These are phyloP conservation scores for Diaphora mendica DNA, from an alignment of 2,888 invertebrate species.

Conservation along the genomic window DNA sequence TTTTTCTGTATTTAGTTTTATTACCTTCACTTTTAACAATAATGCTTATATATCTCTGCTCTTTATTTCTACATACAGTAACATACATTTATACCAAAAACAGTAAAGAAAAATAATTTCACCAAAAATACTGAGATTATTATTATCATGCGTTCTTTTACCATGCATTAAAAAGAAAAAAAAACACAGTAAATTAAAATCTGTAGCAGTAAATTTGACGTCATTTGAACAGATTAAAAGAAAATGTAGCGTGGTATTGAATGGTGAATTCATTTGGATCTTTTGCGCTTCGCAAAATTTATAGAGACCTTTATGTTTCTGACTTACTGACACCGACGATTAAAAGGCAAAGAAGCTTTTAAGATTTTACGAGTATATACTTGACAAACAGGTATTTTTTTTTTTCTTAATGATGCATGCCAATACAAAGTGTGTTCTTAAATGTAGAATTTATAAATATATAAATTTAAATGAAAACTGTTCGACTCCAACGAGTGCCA, in stretches of 20 bases:
- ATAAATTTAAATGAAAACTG: no score
- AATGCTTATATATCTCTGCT: no score
- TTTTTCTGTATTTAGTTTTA: no score
- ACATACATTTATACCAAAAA: background rate
- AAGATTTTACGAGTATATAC: background rate
- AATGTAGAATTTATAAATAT: no score
- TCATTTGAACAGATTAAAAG: slow-evolving; percentile 82
- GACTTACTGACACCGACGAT: slow-evolving; percentile 50
- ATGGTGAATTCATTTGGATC: slow-evolving; percentile 77
- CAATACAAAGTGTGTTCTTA: no score
- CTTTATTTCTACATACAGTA: background rate
- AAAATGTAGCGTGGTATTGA: slow-evolving; percentile 83
- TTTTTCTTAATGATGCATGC: no score
- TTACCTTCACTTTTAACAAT: background rate
- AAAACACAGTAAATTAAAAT: slow-evolving; percentile 74
- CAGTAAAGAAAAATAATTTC: background rate
- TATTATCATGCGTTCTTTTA: background rate
- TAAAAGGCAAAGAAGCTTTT: slow-evolving; percentile 5
- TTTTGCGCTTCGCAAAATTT: slow-evolving; percentile 69
- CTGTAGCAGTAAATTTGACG: slow-evolving; percentile 81
- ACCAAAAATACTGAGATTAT: background rate
- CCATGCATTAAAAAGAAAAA: no score
- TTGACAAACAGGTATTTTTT: no score
- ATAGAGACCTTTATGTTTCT: slow-evolving; percentile 70
- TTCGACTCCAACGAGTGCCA: no score